Conservation (phyloP, 2,888 invertebrate genomes). For the Coelogynopora nodosa region DNA sequence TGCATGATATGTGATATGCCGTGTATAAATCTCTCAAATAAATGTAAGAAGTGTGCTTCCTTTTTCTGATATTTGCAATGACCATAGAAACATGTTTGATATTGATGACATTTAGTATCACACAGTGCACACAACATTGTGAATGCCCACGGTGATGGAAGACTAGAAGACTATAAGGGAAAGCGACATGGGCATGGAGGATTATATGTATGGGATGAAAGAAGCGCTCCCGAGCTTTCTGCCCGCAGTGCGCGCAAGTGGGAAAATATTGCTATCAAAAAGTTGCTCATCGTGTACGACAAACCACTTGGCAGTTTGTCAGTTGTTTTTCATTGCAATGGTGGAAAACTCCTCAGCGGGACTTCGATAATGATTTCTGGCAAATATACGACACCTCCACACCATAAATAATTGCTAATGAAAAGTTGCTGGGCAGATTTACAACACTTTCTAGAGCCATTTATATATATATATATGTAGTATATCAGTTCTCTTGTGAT, state of each 20-base stretch:
- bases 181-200: too few relatives aligned
- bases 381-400: neutral
- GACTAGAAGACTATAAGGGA: too few relatives aligned
- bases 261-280: too few relatives aligned
- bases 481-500: too few relatives aligned
- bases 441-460: neutral
- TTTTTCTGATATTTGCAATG: constrained; percentile 3
- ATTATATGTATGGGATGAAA: too few relatives aligned
- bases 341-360: neutral
- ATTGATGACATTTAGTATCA: constrained; percentile 19
- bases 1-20: too few relatives aligned
- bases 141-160: neutral
- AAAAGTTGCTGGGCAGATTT: neutral
- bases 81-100: neutral
- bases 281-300: neutral
- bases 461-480: neutral
- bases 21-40: too few relatives aligned
- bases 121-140: neutral
- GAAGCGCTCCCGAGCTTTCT: too few relatives aligned
- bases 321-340: too few relatives aligned
- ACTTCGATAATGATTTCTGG: neutral
- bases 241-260: too few relatives aligned
- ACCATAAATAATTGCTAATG: neutral
- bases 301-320: too few relatives aligned
- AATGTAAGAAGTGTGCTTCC: too few relatives aligned